Conservation (phyloP, 2,888 invertebrate genomes). For the Odontomyia ornata region DNA sequence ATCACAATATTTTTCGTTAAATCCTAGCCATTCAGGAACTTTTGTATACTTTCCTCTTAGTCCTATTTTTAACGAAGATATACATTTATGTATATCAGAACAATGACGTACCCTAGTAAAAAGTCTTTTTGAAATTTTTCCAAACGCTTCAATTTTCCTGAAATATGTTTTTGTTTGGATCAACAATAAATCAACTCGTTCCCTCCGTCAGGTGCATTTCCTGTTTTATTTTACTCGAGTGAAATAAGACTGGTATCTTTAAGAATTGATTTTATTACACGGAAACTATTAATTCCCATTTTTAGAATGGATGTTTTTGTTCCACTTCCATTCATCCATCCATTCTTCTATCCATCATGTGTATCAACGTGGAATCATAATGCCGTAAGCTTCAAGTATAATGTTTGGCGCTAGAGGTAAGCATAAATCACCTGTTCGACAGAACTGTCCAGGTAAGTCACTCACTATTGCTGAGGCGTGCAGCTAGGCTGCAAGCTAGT, state of each 20-base stretch:
- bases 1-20: too few species aligned
- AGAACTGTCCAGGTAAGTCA: slow-evolving; percentile 22
- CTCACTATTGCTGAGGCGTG: neutral
- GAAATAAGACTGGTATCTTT: neutral
- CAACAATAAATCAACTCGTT: too few species aligned
- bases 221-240: too few species aligned
- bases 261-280: neutral
- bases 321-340: slow-evolving; percentile 6
- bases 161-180: too few species aligned
- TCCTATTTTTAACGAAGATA: too few species aligned
- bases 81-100: too few species aligned
- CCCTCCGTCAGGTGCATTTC: too few species aligned
- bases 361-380: neutral
- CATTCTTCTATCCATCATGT: neutral
- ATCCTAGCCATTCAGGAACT: too few species aligned
- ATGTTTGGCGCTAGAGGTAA: neutral
- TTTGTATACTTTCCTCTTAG: too few species aligned
- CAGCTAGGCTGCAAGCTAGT: neutral
- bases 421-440: slow-evolving; percentile 29
- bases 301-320: neutral
- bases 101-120: too few species aligned
- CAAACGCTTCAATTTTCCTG: too few species aligned
- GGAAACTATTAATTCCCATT: slow-evolving; percentile 4
- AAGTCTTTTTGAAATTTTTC: too few species aligned
- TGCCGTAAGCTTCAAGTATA: neutral